phyloP scores from a whole-genome alignment of 1,140 invertebrate species.

The Cecropterus lyciades region DNA sequence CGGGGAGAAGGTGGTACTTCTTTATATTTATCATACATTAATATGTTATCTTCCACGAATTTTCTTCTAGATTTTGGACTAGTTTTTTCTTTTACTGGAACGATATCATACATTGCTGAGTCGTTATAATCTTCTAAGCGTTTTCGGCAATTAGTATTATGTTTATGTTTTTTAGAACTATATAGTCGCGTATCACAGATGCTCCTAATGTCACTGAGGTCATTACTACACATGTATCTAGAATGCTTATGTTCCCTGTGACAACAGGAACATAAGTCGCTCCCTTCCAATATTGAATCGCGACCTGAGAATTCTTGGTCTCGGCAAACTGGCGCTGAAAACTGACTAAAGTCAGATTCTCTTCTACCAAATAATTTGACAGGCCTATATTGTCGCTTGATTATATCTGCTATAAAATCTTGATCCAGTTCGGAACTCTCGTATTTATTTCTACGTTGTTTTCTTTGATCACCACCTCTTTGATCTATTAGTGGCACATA shows the following conservation, averaged over 20 bases:
- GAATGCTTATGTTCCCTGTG: constrained; percentile 43
- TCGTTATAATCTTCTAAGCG: constrained; percentile 61
- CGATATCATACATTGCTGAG: constrained; percentile 62
- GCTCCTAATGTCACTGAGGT: constrained; percentile 60
- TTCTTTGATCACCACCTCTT: constrained; percentile 34
- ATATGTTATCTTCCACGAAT: constrained; percentile 54
- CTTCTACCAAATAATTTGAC: constrained; percentile 63
- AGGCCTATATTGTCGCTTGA: constrained; percentile 68
- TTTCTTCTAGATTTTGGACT: constrained; percentile 71
- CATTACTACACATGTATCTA: constrained; percentile 34
- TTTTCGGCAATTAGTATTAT: constrained; percentile 41
- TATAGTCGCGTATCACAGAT: constrained; percentile 68
- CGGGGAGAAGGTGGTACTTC: constrained; percentile 78
- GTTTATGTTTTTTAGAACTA: constrained; percentile 52
- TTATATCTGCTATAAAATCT: constrained; percentile 73
- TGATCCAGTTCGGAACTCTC: constrained; percentile 50
- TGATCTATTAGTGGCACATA: background rate
- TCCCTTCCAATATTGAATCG: constrained; percentile 50
- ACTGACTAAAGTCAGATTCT: constrained; percentile 65
- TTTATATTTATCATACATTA: constrained; percentile 49
- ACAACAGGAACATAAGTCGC: constrained; percentile 68
- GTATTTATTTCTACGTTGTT: constrained; percentile 44
- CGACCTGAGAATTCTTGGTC: constrained; percentile 59
- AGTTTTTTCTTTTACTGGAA: constrained; percentile 74
- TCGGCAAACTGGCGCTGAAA: constrained; percentile 71